phyloP scores from a whole-genome alignment of 2,113 vertebrate genomes.

The Semnornis frantzii region DNA sequence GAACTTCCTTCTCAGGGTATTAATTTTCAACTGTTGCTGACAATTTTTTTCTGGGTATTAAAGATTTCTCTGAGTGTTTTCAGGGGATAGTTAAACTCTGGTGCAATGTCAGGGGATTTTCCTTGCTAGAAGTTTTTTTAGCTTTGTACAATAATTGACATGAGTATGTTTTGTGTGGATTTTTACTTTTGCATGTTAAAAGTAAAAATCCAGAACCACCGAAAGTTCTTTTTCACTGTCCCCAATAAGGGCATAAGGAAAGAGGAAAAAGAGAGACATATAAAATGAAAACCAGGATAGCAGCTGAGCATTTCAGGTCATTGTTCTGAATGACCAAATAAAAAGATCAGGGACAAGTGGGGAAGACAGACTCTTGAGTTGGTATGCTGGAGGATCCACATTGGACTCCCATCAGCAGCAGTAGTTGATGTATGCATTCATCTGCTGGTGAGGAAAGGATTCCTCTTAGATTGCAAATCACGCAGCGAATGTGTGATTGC shows the following conservation, averaged over 20 bases:
- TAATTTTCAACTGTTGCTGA: not conserved
- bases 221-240: not conserved
- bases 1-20: not conserved
- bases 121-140: not conserved
- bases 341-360: not conserved
- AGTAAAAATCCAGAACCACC: not conserved
- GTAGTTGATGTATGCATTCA: not conserved
- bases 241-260: not conserved
- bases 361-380: not conserved
- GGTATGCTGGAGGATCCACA: not conserved
- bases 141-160: not conserved
- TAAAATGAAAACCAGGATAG: not conserved
- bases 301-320: not conserved
- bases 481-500: slow-evolving; percentile 32
- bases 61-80: not conserved
- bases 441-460: not conserved
- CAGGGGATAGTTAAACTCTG: not conserved
- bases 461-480: slow-evolving; percentile 50
- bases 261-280: not conserved
- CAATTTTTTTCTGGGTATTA: not conserved
- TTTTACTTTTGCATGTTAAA: not conserved
- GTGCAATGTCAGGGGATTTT: not conserved
- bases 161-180: not conserved
- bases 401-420: not conserved
- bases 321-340: not conserved